Base-by-base conservation (phyloP, 2,113 vertebrate species). In the Chascanopsetta lugubris region DNA sequence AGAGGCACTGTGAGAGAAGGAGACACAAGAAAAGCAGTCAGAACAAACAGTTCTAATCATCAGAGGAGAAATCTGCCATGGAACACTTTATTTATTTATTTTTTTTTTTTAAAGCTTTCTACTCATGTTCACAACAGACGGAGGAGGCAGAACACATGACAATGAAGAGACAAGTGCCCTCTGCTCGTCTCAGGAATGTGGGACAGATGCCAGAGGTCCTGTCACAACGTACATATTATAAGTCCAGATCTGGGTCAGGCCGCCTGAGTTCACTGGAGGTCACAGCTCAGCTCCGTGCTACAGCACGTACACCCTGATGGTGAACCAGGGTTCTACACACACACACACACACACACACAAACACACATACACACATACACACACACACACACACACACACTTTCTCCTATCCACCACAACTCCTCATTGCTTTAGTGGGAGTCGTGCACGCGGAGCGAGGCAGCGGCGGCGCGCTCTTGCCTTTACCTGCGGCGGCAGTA, bases 1-100 rank as follows among this genome's bases (percentile, higher is more conserved):
- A 89, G 96, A 97, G 85, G 94, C 92, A 93, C 94, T 94, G 87
- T 50, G 29, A n/a, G 27, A 8, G 8, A 84, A 79, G 15, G 67
- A 9, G 69, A 36, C n/a, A n/a, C n/a, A 43, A 46, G 42, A 45
- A 21, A 56, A 59, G 2, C 11, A 26, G 59, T 80, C 49, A 60
- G 29, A 21, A 50, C 18, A 12, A 4, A 13, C 12, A 36, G 9
- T 7, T n/a, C 74, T 46, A 10, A 21, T 17, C 43, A 5, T 32
- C 20, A 45, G 36, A 10, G 11, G 5, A 63, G 26, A 47, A 60
- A 29, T 8, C 21, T 51, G 9, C 18, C 4, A 2, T 1, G 11
- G 7, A 46, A 32, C 5, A 21, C 18, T 26, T 42, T 18, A 17
- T 3, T n/a, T 36, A 11, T 36, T 36, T 36, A 4, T n/a, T n/a